phyloP scores from a whole-genome alignment of 2,888 invertebrate species.

The Oxyscelio sp. region DNA sequence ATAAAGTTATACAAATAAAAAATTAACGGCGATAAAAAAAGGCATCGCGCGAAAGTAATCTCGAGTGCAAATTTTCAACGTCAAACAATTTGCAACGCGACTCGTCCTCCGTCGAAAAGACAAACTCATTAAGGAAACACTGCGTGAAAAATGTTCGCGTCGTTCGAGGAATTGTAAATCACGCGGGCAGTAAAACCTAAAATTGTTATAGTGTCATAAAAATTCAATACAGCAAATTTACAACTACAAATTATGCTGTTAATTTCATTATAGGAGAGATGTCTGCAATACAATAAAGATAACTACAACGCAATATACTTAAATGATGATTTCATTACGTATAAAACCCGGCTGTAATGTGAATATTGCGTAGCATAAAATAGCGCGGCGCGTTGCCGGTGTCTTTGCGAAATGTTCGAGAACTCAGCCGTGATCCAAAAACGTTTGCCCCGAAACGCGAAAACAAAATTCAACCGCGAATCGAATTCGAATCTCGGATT shows the following conservation, averaged over 20 bases:
- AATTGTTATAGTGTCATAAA: too few species aligned
- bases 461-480: not conserved
- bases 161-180: too few species aligned
- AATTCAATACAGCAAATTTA: too few species aligned
- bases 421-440: not conserved
- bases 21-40: not conserved
- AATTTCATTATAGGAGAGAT: too few species aligned
- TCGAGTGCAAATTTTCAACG: not conserved
- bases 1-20: constrained; percentile 2
- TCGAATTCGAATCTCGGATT: not conserved
- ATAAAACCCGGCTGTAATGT: constrained; percentile 27
- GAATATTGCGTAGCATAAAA: constrained; percentile 30
- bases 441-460: not conserved
- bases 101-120: too few species aligned
- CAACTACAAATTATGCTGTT: too few species aligned
- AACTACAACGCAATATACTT: constrained; percentile 40
- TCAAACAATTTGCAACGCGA: not conserved
- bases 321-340: constrained; percentile 23
- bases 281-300: constrained; percentile 41
- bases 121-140: too few species aligned
- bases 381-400: constrained; percentile 3
- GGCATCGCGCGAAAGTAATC: not conserved
- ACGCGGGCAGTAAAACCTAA: too few species aligned
- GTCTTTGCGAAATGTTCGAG: not conserved
- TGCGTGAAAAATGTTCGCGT: too few species aligned